These are phyloP conservation scores for Olivierus martensii DNA, from an alignment of 1,140 invertebrate species.

Conservation along the genomic window DNA sequence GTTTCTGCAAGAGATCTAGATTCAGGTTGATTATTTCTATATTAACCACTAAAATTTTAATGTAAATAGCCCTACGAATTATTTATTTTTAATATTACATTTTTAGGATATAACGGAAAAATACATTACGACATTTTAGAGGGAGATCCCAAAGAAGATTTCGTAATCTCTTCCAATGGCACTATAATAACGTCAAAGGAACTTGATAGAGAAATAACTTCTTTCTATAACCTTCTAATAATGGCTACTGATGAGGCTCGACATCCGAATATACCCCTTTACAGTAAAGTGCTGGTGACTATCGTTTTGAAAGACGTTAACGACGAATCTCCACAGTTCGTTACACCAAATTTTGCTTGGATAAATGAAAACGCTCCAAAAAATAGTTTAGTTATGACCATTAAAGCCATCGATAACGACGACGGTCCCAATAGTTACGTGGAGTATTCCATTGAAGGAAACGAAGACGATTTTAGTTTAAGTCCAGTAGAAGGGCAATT, in stretches of 20 bases:
- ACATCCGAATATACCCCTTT: conserved; percentile 49
- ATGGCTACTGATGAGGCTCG: conserved; percentile 61
- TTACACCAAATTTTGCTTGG: conserved; percentile 28
- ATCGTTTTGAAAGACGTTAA: conserved; percentile 53
- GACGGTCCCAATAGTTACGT: conserved; percentile 65
- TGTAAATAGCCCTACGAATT: too few relatives aligned
- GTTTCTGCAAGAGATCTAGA: conserved; percentile 62
- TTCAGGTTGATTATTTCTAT: too few relatives aligned
- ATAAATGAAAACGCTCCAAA: conserved; percentile 67
- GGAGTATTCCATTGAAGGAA: conserved; percentile 49
- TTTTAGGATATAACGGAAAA: conserved; percentile 59
- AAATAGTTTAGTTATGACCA: conserved; percentile 70
- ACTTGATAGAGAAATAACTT: conserved; percentile 62
- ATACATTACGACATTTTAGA: conserved; percentile 58
- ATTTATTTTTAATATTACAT: too few relatives aligned
- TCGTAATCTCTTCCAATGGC: conserved; percentile 61
- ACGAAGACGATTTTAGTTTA: conserved; percentile 50
- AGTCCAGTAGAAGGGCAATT: conserved; percentile 38
- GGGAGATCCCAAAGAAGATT: conserved; percentile 63
- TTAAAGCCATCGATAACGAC: conserved; percentile 68
- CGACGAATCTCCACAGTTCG: conserved; percentile 83
- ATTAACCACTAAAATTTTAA: too few relatives aligned
- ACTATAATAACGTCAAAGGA: conserved; percentile 55
- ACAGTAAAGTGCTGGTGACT: conserved; percentile 42
- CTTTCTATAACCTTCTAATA: conserved; percentile 64